Evolutionary conservation across 2,888 invertebrate genomes (phyloP).

Genomic region (Onchidella celtica): DNA sequence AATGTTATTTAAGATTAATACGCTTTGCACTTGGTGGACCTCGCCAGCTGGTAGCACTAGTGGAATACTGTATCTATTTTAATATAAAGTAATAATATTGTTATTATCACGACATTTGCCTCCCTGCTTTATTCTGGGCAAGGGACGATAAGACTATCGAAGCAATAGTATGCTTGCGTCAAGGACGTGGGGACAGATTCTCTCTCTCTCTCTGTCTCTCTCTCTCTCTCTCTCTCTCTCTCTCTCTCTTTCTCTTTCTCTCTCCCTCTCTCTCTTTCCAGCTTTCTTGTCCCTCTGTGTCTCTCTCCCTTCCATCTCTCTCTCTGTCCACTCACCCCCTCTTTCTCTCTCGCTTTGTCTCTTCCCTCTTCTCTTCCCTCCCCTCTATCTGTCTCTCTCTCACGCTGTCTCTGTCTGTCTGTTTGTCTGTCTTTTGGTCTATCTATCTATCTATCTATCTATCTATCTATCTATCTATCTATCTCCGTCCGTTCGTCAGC

Average conservation of each 20-base stretch:
- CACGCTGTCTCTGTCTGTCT: slow-evolving; percentile 20
- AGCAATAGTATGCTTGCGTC: too few species aligned
- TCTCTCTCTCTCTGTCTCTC: slow-evolving; percentile 2
- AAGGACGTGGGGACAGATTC: too few species aligned
- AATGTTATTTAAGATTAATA: too few species aligned
- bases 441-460: slow-evolving; percentile 15
- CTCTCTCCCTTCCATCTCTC: not conserved
- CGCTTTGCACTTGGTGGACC: too few species aligned
- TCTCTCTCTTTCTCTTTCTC: not conserved
- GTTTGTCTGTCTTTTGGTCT: too few species aligned
- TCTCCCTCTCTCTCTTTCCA: not conserved
- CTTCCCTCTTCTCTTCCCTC: not conserved
- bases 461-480: not conserved
- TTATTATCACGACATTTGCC: too few species aligned
- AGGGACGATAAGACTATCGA: too few species aligned
- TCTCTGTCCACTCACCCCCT: not conserved
- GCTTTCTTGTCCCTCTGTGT: not conserved
- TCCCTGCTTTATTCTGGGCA: too few species aligned
- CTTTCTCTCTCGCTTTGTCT: not conserved
- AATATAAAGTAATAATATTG: too few species aligned
- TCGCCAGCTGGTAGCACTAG: too few species aligned
- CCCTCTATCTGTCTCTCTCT: not conserved
- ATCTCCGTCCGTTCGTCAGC: too few species aligned
- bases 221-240: slow-evolving; percentile 13
- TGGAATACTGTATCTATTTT: too few species aligned